Evolutionary conservation across 2,113 vertebrate species (phyloP), one percentile per base, ranked within the genome.

Genomic region (Larimichthys polyactis): DNA sequence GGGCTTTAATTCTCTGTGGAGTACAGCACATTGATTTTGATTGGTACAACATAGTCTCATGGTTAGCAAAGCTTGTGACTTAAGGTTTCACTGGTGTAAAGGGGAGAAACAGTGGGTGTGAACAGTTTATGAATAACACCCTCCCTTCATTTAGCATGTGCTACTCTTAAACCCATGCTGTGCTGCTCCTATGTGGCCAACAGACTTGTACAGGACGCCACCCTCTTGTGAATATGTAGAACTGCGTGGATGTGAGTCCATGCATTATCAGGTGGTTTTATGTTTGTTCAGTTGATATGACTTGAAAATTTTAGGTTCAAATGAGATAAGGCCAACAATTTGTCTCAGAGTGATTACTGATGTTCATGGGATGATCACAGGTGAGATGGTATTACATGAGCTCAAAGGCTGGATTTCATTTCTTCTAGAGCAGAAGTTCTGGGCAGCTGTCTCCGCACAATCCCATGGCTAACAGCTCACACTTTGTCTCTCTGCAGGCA

Each of bases 401-500:
- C 63, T 78, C 5, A 52, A 76, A 71, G 16, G 15, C 19, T 2
- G 3, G 65, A 67, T 29, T 70, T 67, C 43, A 75, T 69, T 51
- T 40, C 14, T 36, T 46, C 11, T 24, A n/a, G 49, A 55, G 66
- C 1, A 59, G 9, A 62, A 32, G 55, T 75, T 77, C 52, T 64
- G 15, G 55, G 58, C 52, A 71, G 48, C 32, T 55, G 29, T 32
- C 43, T 78, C 52, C 14, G 17, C 43, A 40, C 68, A 75, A 27
- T 83, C 74, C 69, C 72, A 32, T 51, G 49, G 70, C 81, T 83
- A 82, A 82, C 88, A 59, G 66, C 73, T 80, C 59, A 78, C 44
- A 76, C 66, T 89, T 82, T 87, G 84, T 90, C 81, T 90, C 88
- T 90, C 90, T 87, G 81, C 78, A 83, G 84, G 92, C 81, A n/a